Evolutionary conservation across 2,888 invertebrate genomes (phyloP).

Genomic region (Drosophila engyochracea): DNA sequence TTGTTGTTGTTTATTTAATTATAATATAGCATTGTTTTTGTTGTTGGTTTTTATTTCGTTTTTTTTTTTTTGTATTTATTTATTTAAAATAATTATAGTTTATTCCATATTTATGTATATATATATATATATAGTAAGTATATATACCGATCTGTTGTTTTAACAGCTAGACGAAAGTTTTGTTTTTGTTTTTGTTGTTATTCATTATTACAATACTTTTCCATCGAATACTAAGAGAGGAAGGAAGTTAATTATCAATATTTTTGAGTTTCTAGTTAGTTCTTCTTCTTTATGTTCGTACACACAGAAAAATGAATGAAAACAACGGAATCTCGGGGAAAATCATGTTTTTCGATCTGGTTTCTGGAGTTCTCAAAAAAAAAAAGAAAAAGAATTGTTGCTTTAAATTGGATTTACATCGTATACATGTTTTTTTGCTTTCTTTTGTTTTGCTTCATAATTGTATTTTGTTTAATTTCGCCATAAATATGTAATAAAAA

Average conservation of each 20-base stretch:
- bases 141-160: slow-evolving; percentile 39
- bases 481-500: slow-evolving; percentile 61
- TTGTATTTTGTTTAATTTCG: slow-evolving; percentile 36
- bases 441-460: slow-evolving; percentile 22
- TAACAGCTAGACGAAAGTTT: slow-evolving; percentile 34
- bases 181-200: slow-evolving; percentile 2
- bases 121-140: slow-evolving; percentile 31
- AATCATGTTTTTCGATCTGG: slow-evolving; percentile 8
- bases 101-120: slow-evolving; percentile 46
- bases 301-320: neutral
- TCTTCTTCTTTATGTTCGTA: neutral
- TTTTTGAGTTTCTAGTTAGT: slow-evolving; percentile 28
- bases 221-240: slow-evolving; percentile 67
- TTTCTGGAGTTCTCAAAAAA: slow-evolving; percentile 11
- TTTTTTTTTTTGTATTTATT: slow-evolving; percentile 38
- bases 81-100: slow-evolving; percentile 64
- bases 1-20: slow-evolving; percentile 62
- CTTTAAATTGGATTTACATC: slow-evolving; percentile 69
- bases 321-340: neutral
- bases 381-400: slow-evolving; percentile 24
- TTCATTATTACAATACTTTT: slow-evolving; percentile 64
- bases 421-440: slow-evolving; percentile 58
- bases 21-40: slow-evolving; percentile 61
- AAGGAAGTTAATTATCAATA: slow-evolving; percentile 56
- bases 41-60: slow-evolving; percentile 30